These are phyloP conservation scores for Drosophila sordidapex DNA, from an alignment of 2,888 invertebrate genomes.

Conservation along the genomic window DNA sequence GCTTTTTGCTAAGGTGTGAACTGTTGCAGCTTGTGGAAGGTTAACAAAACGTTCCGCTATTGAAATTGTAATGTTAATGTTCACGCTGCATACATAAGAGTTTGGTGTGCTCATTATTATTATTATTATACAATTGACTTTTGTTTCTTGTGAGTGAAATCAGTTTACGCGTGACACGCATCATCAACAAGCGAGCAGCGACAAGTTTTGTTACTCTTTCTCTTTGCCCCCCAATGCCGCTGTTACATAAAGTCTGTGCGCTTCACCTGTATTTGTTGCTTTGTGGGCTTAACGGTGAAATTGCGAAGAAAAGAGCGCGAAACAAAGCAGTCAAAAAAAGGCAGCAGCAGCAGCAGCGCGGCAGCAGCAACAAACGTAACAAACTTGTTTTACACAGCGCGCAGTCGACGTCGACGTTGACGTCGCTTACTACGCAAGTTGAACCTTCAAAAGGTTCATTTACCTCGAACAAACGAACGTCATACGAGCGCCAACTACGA, in stretches of 20 bases:
- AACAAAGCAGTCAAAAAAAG: slow-evolving; percentile 37
- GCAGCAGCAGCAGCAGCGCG: slow-evolving; percentile 7
- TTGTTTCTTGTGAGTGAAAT: slow-evolving; percentile 67
- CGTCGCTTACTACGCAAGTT: slow-evolving; percentile 81
- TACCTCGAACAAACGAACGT: slow-evolving; percentile 71
- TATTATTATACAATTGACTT: slow-evolving; percentile 65
- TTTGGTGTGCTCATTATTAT: slow-evolving; percentile 2
- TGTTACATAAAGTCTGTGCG: slow-evolving; percentile 65
- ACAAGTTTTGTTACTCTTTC: slow-evolving; percentile 25
- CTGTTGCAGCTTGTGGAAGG: slow-evolving; percentile 22
- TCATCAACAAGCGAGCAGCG: slow-evolving; percentile 36
- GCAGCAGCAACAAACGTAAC: slow-evolving; percentile 67
- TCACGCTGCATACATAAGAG: slow-evolving; percentile 14
- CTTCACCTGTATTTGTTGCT: slow-evolving; percentile 67
- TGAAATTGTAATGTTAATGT: slow-evolving; percentile 15
- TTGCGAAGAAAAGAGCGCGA: slow-evolving; percentile 72
- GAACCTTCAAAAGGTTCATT: slow-evolving; percentile 85
- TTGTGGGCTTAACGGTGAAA: slow-evolving; percentile 74
- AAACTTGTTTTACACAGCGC: slow-evolving; percentile 76
- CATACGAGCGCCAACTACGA: slow-evolving; percentile 27
- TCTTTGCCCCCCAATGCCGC: neutral
- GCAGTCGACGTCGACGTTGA: slow-evolving; percentile 27
- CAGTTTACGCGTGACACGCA: slow-evolving; percentile 73
- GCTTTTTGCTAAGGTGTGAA: slow-evolving; percentile 40
- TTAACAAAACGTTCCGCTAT: slow-evolving; percentile 33